These are phyloP conservation scores for Plectrocnemia conspersa DNA, from an alignment of 1,140 invertebrate species.

Conservation along the genomic window DNA sequence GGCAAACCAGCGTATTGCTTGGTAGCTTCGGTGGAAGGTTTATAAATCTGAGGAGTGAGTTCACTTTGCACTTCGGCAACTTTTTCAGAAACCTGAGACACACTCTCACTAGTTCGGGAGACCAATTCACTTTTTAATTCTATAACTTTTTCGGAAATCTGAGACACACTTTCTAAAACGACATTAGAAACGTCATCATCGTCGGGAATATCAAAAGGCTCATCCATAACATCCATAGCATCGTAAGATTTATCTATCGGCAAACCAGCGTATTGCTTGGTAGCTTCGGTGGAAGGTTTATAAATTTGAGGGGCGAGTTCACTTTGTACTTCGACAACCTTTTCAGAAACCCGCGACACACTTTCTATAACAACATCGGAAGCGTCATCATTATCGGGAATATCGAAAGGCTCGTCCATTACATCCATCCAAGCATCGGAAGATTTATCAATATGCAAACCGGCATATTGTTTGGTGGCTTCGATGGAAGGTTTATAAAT, in stretches of 20 bases:
- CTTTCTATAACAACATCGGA: not conserved
- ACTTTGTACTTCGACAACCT: too few relatives aligned
- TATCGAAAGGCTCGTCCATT: conserved; percentile 51
- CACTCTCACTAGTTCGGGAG: too few relatives aligned
- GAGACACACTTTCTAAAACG: not conserved
- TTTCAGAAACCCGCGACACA: too few relatives aligned
- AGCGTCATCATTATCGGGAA: conserved; percentile 44
- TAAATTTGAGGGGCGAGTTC: too few relatives aligned
- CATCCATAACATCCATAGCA: conserved; percentile 49
- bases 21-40: conserved; percentile 24
- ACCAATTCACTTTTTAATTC: not conserved
- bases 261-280: conserved; percentile 37
- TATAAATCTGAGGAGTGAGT: not conserved
- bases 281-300: not conserved
- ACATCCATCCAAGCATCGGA: conserved; percentile 43
- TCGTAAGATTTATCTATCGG: conserved; percentile 48
- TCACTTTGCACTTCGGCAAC: too few relatives aligned
- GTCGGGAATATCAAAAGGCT: conserved; percentile 1
- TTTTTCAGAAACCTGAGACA: too few relatives aligned
- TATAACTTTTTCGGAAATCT: not conserved
- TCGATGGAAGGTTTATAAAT: too few relatives aligned
- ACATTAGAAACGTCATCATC: conserved; percentile 10
- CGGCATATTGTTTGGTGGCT: conserved; percentile 31
- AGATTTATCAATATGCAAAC: conserved; percentile 40
- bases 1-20: conserved; percentile 45